Conservation (phyloP, 1,140 invertebrate genomes). For the Lucilia sericata region DNA sequence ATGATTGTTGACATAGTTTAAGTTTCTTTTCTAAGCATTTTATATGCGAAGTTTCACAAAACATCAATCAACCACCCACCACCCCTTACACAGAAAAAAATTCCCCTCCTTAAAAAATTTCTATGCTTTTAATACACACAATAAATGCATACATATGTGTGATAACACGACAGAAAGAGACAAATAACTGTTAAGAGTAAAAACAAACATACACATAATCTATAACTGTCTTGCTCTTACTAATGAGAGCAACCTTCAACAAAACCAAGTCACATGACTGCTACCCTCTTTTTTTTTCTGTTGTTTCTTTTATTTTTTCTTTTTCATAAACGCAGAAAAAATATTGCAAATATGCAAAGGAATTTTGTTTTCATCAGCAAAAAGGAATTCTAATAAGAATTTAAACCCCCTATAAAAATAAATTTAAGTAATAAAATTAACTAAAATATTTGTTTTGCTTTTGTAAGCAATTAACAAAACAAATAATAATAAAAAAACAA, state of each 20-base stretch:
- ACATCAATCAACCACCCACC: not conserved
- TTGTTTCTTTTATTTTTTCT: too few relatives aligned
- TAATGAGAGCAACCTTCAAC: not conserved
- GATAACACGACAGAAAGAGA: conserved; percentile 12
- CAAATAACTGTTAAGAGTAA: conserved; percentile 5
- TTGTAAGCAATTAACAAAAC: not conserved
- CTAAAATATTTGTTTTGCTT: not conserved
- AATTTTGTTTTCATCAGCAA: not conserved
- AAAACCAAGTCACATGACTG: conserved; percentile 10
- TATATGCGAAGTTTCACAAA: not conserved
- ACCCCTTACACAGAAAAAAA: not conserved
- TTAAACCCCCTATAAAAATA: not conserved
- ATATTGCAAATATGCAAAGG: not conserved
- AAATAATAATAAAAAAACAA: not conserved
- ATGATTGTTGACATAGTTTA: too few relatives aligned
- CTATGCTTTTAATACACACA: not conserved
- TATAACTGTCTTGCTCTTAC: conserved; percentile 22
- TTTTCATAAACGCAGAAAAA: conserved; percentile 5
- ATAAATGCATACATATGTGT: not conserved
- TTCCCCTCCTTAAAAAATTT: not conserved
- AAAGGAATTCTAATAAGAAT: not conserved
- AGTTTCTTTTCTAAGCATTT: not conserved
- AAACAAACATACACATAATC: not conserved
- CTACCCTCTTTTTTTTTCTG: not conserved
- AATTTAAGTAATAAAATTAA: not conserved